These are phyloP conservation scores for Baryphthengus martii DNA, from an alignment of 2,113 vertebrate species.

Conservation along the genomic window DNA sequence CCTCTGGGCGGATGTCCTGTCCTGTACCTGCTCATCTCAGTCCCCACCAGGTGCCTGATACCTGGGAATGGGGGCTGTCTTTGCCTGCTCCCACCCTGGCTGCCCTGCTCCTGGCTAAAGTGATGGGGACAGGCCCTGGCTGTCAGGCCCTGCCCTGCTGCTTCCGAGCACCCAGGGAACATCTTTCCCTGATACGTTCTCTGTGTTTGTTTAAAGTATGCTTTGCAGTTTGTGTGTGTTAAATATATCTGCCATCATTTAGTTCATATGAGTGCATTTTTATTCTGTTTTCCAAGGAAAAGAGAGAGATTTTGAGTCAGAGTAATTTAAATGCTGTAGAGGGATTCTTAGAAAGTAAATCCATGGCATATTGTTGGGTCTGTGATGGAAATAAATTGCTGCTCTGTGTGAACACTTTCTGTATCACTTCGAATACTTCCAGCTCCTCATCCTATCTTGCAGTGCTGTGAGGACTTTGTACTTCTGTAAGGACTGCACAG, in stretches of 20 bases:
- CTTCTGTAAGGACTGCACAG: conserved; percentile 28
- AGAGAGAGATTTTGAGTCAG: conserved; percentile 40
- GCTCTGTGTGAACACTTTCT: conserved; percentile 53
- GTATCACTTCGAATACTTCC: conserved; percentile 55
- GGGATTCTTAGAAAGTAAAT: conserved; percentile 57
- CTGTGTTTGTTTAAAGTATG: conserved; percentile 29
- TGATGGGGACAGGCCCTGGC: no score
- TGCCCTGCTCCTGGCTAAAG: not conserved
- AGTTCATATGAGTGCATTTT: conserved; percentile 15
- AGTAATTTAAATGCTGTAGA: conserved; percentile 32
- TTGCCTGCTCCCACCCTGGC: not conserved
- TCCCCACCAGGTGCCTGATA: not conserved
- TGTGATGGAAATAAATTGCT: conserved; percentile 50
- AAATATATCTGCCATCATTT: not conserved
- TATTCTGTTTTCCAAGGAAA: not conserved
- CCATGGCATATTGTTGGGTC: conserved; percentile 52
- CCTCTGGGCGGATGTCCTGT: not conserved
- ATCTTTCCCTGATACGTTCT: not conserved
- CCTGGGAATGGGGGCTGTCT: not conserved
- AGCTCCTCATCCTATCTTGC: conserved; percentile 25
- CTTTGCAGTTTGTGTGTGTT: not conserved
- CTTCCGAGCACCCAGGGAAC: not conserved
- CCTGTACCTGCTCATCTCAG: not conserved
- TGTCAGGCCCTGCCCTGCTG: not conserved
- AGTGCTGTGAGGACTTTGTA: conserved; percentile 39